Conservation (phyloP, 2,113 vertebrate genomes). For the Aldabrachelys gigantea region DNA sequence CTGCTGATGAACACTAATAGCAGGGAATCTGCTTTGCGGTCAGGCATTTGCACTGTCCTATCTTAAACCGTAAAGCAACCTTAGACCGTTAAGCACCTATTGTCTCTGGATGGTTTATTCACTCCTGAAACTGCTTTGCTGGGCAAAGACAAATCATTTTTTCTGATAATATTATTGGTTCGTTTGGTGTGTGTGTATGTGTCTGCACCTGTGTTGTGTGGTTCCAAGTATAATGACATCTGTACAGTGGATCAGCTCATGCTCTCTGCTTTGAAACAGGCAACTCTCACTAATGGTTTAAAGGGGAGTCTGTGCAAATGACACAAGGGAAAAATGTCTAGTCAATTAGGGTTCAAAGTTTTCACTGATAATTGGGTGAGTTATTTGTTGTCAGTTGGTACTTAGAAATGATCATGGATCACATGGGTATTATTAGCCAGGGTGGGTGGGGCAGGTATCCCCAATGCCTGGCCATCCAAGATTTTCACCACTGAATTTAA, state of each 20-base stretch:
- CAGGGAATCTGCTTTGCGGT: no score
- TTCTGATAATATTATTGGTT: no score
- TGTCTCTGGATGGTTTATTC: no score
- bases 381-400: neutral
- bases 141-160: no score
- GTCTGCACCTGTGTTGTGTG: neutral
- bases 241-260: neutral
- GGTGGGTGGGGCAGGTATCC: neutral
- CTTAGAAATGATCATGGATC: neutral
- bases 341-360: neutral
- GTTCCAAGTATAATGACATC: neutral
- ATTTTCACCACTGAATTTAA: neutral
- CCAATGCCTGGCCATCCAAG: neutral
- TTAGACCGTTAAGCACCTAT: no score
- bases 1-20: neutral
- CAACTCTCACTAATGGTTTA: neutral
- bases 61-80: no score
- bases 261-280: neutral
- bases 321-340: neutral
- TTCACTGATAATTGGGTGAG: neutral
- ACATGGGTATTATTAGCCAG: neutral
- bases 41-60: no score
- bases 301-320: neutral
- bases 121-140: no score
- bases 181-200: no score